A percentile compares a stretch with the other conserved stretches of the same genome.
These are phyloP conservation scores for Diarsia mendica DNA, from an alignment of 2,888 invertebrate genomes.

Conservation along the genomic window DNA sequence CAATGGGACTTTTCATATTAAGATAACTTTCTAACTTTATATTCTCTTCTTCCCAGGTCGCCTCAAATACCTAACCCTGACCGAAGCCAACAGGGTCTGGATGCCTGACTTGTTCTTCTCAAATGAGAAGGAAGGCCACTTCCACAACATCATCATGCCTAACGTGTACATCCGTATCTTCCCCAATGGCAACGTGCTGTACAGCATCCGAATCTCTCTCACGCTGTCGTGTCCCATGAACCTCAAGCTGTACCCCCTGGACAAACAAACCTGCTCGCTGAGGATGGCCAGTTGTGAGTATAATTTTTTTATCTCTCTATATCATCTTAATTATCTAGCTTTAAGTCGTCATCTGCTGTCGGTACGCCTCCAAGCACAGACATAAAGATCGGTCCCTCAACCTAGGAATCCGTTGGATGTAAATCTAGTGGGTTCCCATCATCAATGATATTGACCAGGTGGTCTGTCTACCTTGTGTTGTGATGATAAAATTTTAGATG, in stretches of 20 bases:
- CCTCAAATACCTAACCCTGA: constrained; percentile 97
- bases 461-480: neutral
- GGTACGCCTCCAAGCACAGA: neutral
- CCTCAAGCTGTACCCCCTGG: constrained; percentile 98
- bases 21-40: neutral
- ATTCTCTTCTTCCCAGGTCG: constrained; percentile 90
- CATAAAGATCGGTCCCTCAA: neutral
- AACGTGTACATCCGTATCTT: constrained; percentile 99
- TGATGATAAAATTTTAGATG: neutral
- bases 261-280: constrained; percentile 98
- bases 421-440: neutral
- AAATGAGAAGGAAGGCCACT: constrained; percentile 99
- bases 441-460: neutral
- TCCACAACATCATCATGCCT: constrained; percentile 99
- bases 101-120: constrained; percentile 99
- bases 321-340: neutral
- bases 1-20: neutral
- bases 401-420: neutral
- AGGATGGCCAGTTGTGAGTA: constrained; percentile 99
- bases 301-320: neutral
- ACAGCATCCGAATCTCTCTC: constrained; percentile 99
- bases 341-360: neutral
- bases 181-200: constrained; percentile 98
- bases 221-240: constrained; percentile 99
- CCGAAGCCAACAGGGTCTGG: constrained; percentile 98